Evolutionary conservation across 2,888 invertebrate species (phyloP), one percentile per base, ranked within the genome.

Genomic region (Acleris sparsana): DNA sequence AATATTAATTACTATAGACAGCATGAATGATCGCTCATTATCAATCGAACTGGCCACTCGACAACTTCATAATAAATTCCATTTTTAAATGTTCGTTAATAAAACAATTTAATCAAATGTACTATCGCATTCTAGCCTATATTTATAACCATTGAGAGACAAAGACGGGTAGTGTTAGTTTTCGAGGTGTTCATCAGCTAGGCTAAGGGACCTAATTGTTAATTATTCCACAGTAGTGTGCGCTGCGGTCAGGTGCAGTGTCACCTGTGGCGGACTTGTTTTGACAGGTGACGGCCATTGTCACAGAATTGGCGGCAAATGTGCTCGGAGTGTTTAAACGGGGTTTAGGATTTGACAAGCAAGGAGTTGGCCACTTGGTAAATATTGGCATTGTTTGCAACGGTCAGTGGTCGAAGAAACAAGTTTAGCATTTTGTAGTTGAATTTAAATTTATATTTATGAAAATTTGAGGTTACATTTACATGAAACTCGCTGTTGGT

Each of bases 201-300:
- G 44, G 22, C 25, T 46, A 17, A 52, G 48, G 52, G 9, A 39
- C 39, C 39, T 53, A 60, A 65, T 65, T 60, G 55, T 55, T 60
- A 65, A 65, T 65, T 60, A 65, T 65, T 48, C 43, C 55, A 52
- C 66, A 46, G 61, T 66, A 29, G 46, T 7, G 48, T 4, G 58
- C 22, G 39, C 49, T 29, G 43, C n/a, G 70, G 81, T 87, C 88
- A 90, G 89, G 88, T 89, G 88, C 73, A 67, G 29, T 61, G 68
- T 74, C 90, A 90, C 89, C 90, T 89, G 90, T 89, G 80, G 73
- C 76, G 75, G 75, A 83, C 87, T 85, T 86, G 89, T 88, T 88
- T 84, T 89, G 89, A 88, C 89, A 89, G 89, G 87, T 89, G 89
- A 74, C 72, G 70, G 70, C 72, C 77, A 79, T 80, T 83, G 83